Evolutionary conservation across 2,113 vertebrate genomes (phyloP), one percentile per base, ranked within the genome.

Genomic region (Passer montanus): DNA sequence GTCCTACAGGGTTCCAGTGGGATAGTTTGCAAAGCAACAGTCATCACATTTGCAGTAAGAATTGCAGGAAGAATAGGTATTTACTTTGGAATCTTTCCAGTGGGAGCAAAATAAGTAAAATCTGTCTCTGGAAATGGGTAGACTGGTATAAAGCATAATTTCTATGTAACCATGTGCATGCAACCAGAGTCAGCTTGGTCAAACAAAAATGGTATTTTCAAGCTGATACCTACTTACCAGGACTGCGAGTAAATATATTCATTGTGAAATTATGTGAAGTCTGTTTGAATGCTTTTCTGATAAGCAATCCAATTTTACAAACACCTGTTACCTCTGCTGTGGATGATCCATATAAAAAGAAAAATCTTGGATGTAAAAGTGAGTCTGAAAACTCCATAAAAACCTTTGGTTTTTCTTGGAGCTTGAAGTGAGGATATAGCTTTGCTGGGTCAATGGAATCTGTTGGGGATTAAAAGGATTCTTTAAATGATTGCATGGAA

Each of bases 1-100:
- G 62, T 82, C 82, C 52, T 50, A 12, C 19, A 72, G 28, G 3
- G 63, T 85, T 93, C 85, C 78, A 68, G 28, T 52, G 87, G 77
- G 81, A 82, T 49, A 91, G 24, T 91, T 96, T 85, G 53, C 35
- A 84, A 76, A 76, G n/a, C 28, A 85, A 19, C 53, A 68, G 53
- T 56, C 78, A 69, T 68, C 67, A 47, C 50, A 44, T 88, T 93
- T 85, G 39, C 75, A 76, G 52, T 56, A 88, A 88, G 47, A 66
- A 27, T 76, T 85, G 78, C 52, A 72, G 35, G 72, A 88, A 89
- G 69, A 87, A 84, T 89, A 81, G 24, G 11, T 85, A 87, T 93
- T 93, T 93, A 64, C 44, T 79, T 78, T 72, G 87, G 84, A 82
- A 89, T 76, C 27, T 69, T 95, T 94, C 74, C 84, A 94, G 44